phyloP scores from a whole-genome alignment of 2,797 vertebrate species.

The Picus viridis region DNA sequence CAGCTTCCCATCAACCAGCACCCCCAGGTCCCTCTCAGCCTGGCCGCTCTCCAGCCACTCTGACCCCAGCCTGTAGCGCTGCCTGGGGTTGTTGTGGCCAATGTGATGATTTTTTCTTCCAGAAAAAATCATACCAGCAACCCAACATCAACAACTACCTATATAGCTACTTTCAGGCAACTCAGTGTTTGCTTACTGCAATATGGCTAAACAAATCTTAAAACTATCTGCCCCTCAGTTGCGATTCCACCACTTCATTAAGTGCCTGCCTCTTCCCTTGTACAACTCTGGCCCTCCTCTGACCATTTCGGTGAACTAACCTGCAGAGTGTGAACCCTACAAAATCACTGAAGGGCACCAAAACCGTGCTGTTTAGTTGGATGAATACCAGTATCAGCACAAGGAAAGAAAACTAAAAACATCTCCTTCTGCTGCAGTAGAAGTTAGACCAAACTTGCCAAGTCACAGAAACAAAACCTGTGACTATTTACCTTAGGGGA shows the following conservation, averaged over 20 bases:
- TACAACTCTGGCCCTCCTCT: background rate
- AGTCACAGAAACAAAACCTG: background rate
- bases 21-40: too few species aligned
- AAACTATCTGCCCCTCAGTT: fast-evolving
- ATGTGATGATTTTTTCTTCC: background rate
- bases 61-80: too few species aligned
- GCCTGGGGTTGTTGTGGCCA: too few species aligned
- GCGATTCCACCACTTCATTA: background rate
- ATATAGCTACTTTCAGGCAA: background rate
- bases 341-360: background rate
- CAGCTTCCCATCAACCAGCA: too few species aligned
- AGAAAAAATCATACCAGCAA: background rate
- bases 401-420: background rate
- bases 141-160: background rate
- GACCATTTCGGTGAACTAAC: background rate
- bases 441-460: background rate
- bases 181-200: background rate
- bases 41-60: too few species aligned
- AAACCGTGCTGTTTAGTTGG: background rate
- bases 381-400: fast-evolving
- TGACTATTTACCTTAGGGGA: background rate
- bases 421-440: background rate
- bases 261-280: background rate
- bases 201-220: background rate
- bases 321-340: background rate